Conservation (phyloP, 2,113 vertebrate genomes). For the Mobula hypostoma region DNA sequence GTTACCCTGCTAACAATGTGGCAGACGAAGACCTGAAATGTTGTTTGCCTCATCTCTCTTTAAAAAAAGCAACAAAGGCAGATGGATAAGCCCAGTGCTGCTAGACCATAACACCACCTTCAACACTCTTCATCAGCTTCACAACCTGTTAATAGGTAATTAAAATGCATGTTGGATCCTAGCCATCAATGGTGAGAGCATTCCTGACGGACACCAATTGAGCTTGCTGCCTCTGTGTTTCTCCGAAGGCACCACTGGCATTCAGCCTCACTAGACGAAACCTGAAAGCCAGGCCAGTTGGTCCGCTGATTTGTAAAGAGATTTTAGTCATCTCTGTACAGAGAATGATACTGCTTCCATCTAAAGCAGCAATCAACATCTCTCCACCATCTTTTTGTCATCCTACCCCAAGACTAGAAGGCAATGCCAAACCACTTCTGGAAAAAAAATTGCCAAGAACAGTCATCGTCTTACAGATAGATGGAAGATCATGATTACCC, state of each 20-base stretch:
- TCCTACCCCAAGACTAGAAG: neutral
- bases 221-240: neutral
- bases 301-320: neutral
- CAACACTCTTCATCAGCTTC: neutral
- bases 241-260: neutral
- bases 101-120: neutral
- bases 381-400: neutral
- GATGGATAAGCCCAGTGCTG: neutral
- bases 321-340: neutral
- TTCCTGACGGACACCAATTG: neutral
- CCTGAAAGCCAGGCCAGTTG: neutral
- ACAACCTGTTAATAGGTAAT: neutral
- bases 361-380: neutral
- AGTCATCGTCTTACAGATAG: too few relatives aligned
- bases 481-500: too few relatives aligned
- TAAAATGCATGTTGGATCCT: neutral
- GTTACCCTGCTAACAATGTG: too few relatives aligned
- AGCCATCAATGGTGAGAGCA: neutral
- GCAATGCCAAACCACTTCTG: too few relatives aligned
- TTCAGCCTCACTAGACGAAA: neutral
- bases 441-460: too few relatives aligned
- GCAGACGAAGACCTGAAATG: neutral
- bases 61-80: neutral
- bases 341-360: neutral
- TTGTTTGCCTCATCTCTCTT: neutral